Evolutionary conservation across 2,113 vertebrate genomes (phyloP), one percentile per base, ranked within the genome.

Genomic region (Chlamydotis undulata): DNA sequence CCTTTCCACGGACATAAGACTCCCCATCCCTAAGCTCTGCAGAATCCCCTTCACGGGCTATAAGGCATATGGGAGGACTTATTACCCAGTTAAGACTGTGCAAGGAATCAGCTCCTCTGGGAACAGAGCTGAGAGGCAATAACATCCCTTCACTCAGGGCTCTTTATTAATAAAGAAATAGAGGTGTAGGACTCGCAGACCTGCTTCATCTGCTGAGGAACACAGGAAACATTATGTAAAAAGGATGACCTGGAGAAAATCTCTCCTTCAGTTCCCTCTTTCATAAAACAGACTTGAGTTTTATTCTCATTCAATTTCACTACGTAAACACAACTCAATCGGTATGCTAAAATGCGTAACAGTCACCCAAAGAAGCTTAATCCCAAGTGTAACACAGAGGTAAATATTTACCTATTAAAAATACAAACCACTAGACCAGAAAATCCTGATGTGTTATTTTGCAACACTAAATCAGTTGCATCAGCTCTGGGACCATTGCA

Each of bases 391-490:
- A 87, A 87, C 31, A 75, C 14, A 23, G 3, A 86, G 41, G 73
- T 57, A 91, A 87, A 90, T 90, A 90, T 82, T 91, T 87, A 92
- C 41, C 55, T 73, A 60, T 70, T 92, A 82, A 84, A 92, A 95
- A 82, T 24, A 91, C 15, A 89, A 80, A 87, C 47, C 50, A 79
- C 55, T 76, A 77, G 43, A 92, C 31, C 31, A 91, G 59, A 96
- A 96, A 59, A 81, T n/a, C 67, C 55, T 83, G 68, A 75, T 2
- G 1, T 18, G 55, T 22, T 59, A 52, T n/a, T 91, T 83, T 84
- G 29, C 55, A 82, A 37, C 22, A 75, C 17, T 16, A 49, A 91
- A 82, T 67, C 31, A 69, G 56, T 76, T 71, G 73, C 60, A 67
- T 77, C 55, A 80, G 8, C 25, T 71, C 49, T 80, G 35, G 35